phyloP scores from a whole-genome alignment of 2,888 invertebrate genomes.

The Drosophila greeni region DNA sequence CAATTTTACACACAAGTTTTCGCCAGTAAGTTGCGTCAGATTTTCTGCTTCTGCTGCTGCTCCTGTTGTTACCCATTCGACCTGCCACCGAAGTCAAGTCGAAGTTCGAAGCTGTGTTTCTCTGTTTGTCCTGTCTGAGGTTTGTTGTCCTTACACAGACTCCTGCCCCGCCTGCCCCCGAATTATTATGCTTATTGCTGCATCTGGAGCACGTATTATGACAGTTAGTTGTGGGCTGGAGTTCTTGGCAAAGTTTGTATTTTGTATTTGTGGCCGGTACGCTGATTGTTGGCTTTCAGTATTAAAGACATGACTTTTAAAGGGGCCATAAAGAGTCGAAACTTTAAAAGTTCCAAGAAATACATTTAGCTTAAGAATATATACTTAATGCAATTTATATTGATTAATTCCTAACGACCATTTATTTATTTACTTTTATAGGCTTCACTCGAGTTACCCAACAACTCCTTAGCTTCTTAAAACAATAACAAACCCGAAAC shows the following conservation, averaged over 20 bases:
- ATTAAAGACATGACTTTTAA: constrained; percentile 1
- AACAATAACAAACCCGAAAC: constrained; percentile 1
- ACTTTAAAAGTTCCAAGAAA: background rate
- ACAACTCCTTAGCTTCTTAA: background rate
- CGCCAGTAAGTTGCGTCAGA: constrained; percentile 17
- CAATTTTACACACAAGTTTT: constrained; percentile 49
- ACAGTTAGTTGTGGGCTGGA: constrained; percentile 52
- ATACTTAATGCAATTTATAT: no score
- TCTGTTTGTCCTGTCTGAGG: constrained; percentile 33
- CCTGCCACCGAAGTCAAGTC: constrained; percentile 28
- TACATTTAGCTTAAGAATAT: no score
- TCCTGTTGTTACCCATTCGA: constrained; percentile 32
- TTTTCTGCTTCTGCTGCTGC: constrained; percentile 23
- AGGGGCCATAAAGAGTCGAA: background rate
- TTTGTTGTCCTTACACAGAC: no score
- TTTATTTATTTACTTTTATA: background rate
- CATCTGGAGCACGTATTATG: constrained; percentile 72
- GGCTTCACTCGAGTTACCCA: no score
- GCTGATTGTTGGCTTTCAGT: constrained; percentile 24
- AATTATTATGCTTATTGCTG: constrained; percentile 69
- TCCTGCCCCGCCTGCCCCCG: constrained; percentile 17
- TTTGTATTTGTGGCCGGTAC: constrained; percentile 19
- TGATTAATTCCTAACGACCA: background rate
- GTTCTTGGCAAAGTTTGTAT: constrained; percentile 17
- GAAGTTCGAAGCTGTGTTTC: constrained; percentile 20